These are phyloP conservation scores for Atrina japonica DNA, from an alignment of 2,888 invertebrate species.

Conservation along the genomic window DNA sequence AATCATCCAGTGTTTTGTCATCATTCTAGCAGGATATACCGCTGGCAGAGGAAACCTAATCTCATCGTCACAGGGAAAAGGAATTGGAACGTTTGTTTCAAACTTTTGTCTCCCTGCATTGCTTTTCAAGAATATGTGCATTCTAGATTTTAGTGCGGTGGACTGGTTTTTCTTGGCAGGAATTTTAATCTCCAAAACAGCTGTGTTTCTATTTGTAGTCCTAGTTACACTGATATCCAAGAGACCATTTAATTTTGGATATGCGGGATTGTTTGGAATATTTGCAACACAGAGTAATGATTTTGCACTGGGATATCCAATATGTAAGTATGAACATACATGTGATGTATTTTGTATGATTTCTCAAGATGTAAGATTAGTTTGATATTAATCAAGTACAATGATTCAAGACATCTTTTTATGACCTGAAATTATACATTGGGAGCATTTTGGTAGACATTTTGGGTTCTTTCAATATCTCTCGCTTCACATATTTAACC, in stretches of 20 bases:
- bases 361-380: neutral
- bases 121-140: constrained; percentile 93
- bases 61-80: constrained; percentile 80
- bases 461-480: too few relatives aligned
- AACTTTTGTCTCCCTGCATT: constrained; percentile 95
- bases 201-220: constrained; percentile 86
- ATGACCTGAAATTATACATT: too few relatives aligned
- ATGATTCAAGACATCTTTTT: too few relatives aligned
- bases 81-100: constrained; percentile 94
- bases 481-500: too few relatives aligned
- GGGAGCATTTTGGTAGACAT: too few relatives aligned
- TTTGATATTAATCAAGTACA: too few relatives aligned
- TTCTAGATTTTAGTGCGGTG: constrained; percentile 85
- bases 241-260: constrained; percentile 89
- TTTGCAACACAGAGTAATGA: constrained; percentile 98
- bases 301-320: constrained; percentile 97
- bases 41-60: constrained; percentile 76
- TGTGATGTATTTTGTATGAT: neutral
- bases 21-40: constrained; percentile 77
- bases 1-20: constrained; percentile 92
- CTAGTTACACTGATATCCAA: constrained; percentile 88
- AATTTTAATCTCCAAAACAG: constrained; percentile 91
- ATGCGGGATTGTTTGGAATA: constrained; percentile 95
- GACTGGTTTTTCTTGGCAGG: constrained; percentile 96
- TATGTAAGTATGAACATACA: constrained; percentile 85